A percentile compares a stretch with the other conserved stretches of the same genome.
phyloP scores from a whole-genome alignment of 2,113 vertebrate species.

The Solenodon paradoxus region DNA sequence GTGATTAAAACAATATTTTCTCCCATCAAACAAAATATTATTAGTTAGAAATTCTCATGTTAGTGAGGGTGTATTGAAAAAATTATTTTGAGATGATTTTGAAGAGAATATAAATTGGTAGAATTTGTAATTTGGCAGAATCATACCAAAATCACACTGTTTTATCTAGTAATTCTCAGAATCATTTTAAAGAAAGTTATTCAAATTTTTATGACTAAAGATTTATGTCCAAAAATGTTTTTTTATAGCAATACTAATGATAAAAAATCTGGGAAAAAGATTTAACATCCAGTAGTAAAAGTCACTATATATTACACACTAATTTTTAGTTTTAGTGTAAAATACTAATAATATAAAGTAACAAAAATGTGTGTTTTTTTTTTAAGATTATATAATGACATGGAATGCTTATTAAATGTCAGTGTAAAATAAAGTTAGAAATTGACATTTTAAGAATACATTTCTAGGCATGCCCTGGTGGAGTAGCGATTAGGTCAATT shows the following conservation, averaged over 20 bases:
- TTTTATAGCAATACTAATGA: background rate
- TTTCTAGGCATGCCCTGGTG: too few relatives aligned
- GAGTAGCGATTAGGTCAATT: too few relatives aligned
- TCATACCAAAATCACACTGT: conserved; percentile 11
- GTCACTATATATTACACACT: too few relatives aligned
- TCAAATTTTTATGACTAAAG: background rate
- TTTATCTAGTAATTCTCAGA: background rate
- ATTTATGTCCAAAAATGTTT: background rate
- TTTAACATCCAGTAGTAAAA: background rate
- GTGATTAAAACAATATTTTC: conserved; percentile 25
- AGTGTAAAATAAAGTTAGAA: too few relatives aligned
- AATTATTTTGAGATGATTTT: background rate
- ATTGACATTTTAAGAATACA: too few relatives aligned
- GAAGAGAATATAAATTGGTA: background rate
- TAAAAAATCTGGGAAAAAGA: background rate
- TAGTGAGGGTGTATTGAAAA: background rate
- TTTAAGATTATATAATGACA: background rate
- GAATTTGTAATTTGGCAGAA: background rate
- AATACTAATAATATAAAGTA: background rate
- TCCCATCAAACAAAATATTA: background rate
- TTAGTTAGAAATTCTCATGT: background rate
- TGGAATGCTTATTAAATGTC: background rate
- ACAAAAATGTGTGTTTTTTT: background rate
- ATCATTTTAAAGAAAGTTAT: conserved; percentile 30
- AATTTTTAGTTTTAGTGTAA: too few relatives aligned